Base-by-base conservation (phyloP, 30 jellyfish, hydroid and myxozoan species). In the Hydractinia echinata region DNA sequence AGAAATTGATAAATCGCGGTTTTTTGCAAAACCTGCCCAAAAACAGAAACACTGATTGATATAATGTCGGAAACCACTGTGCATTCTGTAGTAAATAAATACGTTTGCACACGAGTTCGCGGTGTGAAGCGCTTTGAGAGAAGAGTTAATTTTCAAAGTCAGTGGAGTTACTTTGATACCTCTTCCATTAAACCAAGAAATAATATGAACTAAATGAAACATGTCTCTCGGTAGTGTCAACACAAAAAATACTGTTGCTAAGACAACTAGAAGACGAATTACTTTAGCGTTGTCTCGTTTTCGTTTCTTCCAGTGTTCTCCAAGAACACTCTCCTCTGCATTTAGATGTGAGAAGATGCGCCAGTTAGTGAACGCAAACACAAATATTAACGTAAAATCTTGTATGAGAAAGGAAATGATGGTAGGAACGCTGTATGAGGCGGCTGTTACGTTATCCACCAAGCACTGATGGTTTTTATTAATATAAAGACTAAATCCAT, bases 21-120 rank as follows among this genome's bases (percentile, higher is more conserved):
- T 30, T 30, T 30, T 30, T 30, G 44, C 44, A 30, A 30, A 30
- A 30, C 44, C 2, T 30, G 44, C 10, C 74, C 74, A 64, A 64
- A n/a, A 64, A 51, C 74, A 64, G 19, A 64, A 13, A 44, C 19
- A 51, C 39, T 64, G 19, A 4, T 64, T 64, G 74, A 64, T 51
- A n/a, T 64, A 51, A 7, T 13, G 19, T n/a, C 74, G 74, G 74
- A 80, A 80, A 51, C 87, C 87, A 19, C 9, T 10, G 72, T 93
- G 96, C 96, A 93, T 93, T 44, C 76, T 69, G 55, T 95, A 93
- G 62, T 87, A 93, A 0, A 93, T 93, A 73, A 93, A 93, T 54
- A 88, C 93, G 62, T 93, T 93, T 6, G 82, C 96, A 78, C 99
- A 87, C 20, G 97, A 88, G 80, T 93, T 93, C 44, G 99, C 89